Base-by-base conservation (phyloP, 2,888 invertebrate genomes). In the Sialis fuliginosa region DNA sequence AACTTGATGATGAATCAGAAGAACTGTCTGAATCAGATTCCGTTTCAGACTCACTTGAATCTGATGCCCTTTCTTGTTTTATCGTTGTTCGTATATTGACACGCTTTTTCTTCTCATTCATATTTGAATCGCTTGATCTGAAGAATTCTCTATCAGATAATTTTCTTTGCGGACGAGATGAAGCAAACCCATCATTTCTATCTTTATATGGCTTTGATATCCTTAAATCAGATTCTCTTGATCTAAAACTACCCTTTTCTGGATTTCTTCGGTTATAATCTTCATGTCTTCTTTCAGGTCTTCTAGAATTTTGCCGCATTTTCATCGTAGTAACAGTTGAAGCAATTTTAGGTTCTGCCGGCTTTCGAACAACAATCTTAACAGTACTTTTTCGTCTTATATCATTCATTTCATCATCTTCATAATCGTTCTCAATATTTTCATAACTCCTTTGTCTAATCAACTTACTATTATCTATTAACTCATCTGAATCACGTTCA, bases 371-470 rank as follows among this genome's bases (percentile, higher is more conserved):
- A 33, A 64, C 65, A 5, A 64, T 62, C 2, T 63, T 59, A 4
- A 64, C 62, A 53, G 63, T 65, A 54, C 64, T 65, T 48, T 51
- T 58, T 1, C 64, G 60, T 53, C 62, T 63, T 8, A 51, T 53
- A 4, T 50, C 33, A 7, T 35, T 9, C n/a, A 51, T 48, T 12
- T 46, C 37, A 34, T 51, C 50, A 45, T 52, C 50, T 13, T 54
- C 54, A 6, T 30, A 4, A 5, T 30, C 7, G 10, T 42, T 32
- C 31, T 9, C 30, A 5, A 31, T 32, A 30, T 42, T 31, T 5
- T 10, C 22, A 31, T 42, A 6, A 5, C 8, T 4, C 10, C 22
- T n/a, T 30, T 13, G 44, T 35, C 31, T n/a, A 13, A 30, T 9
- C 7, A 6, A 6, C 12, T 37, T 37, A 6, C 6, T 6, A 6